A percentile compares a stretch with the other conserved stretches of the same genome.
Evolutionary conservation across 1,140 invertebrate species (phyloP).

Genomic region (Gryon sp.): DNA sequence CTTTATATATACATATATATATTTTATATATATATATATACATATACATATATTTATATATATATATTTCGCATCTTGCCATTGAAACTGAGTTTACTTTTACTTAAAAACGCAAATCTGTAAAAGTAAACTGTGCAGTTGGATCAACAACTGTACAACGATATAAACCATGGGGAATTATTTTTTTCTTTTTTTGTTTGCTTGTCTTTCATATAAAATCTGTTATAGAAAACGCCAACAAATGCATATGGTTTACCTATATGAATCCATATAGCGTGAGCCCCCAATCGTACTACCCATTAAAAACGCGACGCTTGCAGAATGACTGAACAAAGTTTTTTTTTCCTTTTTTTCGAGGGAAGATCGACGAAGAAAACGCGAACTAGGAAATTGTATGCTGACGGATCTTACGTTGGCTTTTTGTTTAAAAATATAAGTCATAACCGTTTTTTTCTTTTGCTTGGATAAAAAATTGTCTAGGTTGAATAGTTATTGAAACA

Average conservation of each 20-base stretch:
- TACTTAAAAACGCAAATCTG: conserved; percentile 35
- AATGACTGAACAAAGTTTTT: conserved; percentile 26
- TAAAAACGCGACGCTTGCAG: conserved; percentile 9
- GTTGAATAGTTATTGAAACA: too few relatives aligned
- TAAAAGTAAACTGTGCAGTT: conserved; percentile 37
- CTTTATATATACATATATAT: too few relatives aligned
- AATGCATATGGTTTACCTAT: conserved; percentile 15
- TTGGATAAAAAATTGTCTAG: too few relatives aligned
- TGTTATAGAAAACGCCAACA: conserved; percentile 45
- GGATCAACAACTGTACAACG: conserved; percentile 46
- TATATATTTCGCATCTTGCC: conserved; percentile 13
- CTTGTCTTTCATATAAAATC: conserved; percentile 48
- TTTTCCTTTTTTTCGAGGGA: too few relatives aligned
- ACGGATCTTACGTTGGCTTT: too few relatives aligned
- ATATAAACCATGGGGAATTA: conserved; percentile 30
- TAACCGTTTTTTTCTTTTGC: too few relatives aligned
- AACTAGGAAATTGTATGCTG: too few relatives aligned
- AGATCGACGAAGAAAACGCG: too few relatives aligned
- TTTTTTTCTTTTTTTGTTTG: conserved; percentile 12
- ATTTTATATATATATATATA: too few relatives aligned
- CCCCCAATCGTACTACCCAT: conserved; percentile 18
- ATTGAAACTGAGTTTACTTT: conserved; percentile 47
- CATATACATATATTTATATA: too few relatives aligned
- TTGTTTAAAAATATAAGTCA: too few relatives aligned
- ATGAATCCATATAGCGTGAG: conserved; percentile 31